Percentiles rank a stretch among this genome's conserved stretches.
Conservation (phyloP, 1,140 invertebrate species). For the Drosophila nigrodunni region DNA sequence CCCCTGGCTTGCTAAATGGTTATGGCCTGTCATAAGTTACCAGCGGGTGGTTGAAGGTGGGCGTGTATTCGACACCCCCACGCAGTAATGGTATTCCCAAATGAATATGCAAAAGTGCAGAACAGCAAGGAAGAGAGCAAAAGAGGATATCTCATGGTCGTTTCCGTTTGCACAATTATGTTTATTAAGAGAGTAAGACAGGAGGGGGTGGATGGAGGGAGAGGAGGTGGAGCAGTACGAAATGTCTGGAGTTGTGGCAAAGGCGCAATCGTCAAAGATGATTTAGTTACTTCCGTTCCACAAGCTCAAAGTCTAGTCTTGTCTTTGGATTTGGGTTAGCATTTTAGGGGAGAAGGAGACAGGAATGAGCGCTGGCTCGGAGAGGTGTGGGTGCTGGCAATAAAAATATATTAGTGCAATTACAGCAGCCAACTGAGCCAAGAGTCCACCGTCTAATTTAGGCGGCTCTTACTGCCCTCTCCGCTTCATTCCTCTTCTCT, state of each 20-base stretch:
- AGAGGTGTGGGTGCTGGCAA: slow-evolving; percentile 42
- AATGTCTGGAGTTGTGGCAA: slow-evolving; percentile 18
- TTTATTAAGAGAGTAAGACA: slow-evolving; percentile 71
- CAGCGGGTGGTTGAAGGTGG: slow-evolving; percentile 27
- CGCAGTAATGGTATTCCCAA: slow-evolving; percentile 61
- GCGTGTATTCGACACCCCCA: slow-evolving; percentile 15
- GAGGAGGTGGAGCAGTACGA: neutral
- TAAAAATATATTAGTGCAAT: slow-evolving; percentile 84
- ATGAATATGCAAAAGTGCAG: slow-evolving; percentile 79
- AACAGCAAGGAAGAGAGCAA: slow-evolving; percentile 12
- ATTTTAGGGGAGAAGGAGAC: neutral
- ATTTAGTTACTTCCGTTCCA: slow-evolving; percentile 76
- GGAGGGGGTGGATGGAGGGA: slow-evolving; percentile 4
- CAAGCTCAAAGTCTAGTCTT: slow-evolving; percentile 7
- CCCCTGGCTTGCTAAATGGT: slow-evolving; percentile 67
- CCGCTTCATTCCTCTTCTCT: neutral
- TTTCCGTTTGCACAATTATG: slow-evolving; percentile 82
- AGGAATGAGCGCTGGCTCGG: neutral
- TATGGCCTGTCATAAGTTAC: slow-evolving; percentile 83
- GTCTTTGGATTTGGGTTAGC: neutral
- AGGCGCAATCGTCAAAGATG: slow-evolving; percentile 78
- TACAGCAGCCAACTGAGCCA: slow-evolving; percentile 71
- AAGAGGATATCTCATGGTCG: slow-evolving; percentile 76
- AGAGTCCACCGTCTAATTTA: slow-evolving; percentile 66
- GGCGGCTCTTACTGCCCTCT: slow-evolving; percentile 18